Percentiles rank a stretch among this genome's conserved stretches.
Conservation (phyloP, 2,888 invertebrate genomes). For the Apamea monoglypha region DNA sequence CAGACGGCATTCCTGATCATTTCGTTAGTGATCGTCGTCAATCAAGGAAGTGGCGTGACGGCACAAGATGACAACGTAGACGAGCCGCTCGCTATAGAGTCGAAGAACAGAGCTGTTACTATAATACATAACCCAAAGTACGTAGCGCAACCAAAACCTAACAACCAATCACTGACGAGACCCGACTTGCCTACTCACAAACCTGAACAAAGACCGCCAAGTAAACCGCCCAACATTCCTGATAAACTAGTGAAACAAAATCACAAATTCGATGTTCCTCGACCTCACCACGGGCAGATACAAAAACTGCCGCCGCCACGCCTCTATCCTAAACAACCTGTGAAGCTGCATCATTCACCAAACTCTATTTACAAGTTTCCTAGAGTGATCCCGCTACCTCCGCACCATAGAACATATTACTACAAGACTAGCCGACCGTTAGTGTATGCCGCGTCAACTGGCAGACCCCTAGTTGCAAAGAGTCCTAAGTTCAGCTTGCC, state of each 20-base stretch:
- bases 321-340: conserved; percentile 75
- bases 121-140: conserved; percentile 80
- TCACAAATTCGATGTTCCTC: conserved; percentile 73
- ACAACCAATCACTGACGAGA: conserved; percentile 65
- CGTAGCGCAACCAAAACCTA: conserved; percentile 70
- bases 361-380: conserved; percentile 83
- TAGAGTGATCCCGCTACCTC: conserved; percentile 80
- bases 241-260: conserved; percentile 75
- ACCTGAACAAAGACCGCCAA: conserved; percentile 79
- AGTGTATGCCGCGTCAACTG: conserved; percentile 77
- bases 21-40: conserved; percentile 87
- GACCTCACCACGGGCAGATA: conserved; percentile 74
- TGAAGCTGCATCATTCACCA: conserved; percentile 73
- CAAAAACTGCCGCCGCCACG: conserved; percentile 75
- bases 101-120: conserved; percentile 79
- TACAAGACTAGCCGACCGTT: conserved; percentile 74
- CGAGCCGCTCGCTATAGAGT: conserved; percentile 85
- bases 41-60: conserved; percentile 81
- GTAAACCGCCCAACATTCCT: conserved; percentile 81
- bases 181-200: conserved; percentile 72
- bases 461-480: conserved; percentile 75
- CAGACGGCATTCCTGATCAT: conserved; percentile 89
- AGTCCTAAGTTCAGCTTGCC: conserved; percentile 83
- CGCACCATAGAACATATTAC: conserved; percentile 71
- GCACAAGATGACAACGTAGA: conserved; percentile 76